Evolutionary conservation across 2,888 invertebrate genomes (phyloP), one percentile per base, ranked within the genome.

Genomic region (Drosophila dives): DNA sequence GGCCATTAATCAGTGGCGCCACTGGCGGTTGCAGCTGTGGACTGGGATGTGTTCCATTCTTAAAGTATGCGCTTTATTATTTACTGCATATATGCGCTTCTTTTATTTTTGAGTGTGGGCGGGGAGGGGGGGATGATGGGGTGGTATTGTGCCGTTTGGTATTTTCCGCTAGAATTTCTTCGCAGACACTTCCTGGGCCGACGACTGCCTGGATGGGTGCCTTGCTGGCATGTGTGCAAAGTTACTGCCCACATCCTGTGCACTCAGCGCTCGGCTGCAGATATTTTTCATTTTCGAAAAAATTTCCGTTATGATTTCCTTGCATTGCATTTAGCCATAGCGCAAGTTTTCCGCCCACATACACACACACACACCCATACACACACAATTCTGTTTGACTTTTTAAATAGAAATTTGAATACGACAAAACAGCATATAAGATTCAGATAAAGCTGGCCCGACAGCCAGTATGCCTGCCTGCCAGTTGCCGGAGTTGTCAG

Each of bases 251-350:
- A 81, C 77, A 81, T 85, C 77, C 83, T 79, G 83, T 67, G 77
- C 69, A 77, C 77, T 77, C 67, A 68, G 61, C 64, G 60, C 70
- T 72, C 64, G 56, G 72, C 66, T 68, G 69, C 66, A 80, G 68
- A 83, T 79, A 81, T 76, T 85, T 77, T 83, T 80, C 81, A 83
- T 89, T 85, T 88, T 72, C 58, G 56, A 80, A 86, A 75, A 91
- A 88, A 84, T 85, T 85, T 89, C 90, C 85, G 87, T 89, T 90
- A 89, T 90, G 86, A 87, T 89, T 90, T 90, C 79, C 82, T 80
- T 74, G 76, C 72, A 73, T 68, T 80, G 81, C 77, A 79, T 81
- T 81, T 78, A 67, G 58, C 66, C 67, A 50, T 66, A 50, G 66
- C 70, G 34, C 55, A 77, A 77, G 78, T 74, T 78, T 76, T 70